Conservation (phyloP, 2,888 invertebrate species). For the Chymomyza amoena region DNA sequence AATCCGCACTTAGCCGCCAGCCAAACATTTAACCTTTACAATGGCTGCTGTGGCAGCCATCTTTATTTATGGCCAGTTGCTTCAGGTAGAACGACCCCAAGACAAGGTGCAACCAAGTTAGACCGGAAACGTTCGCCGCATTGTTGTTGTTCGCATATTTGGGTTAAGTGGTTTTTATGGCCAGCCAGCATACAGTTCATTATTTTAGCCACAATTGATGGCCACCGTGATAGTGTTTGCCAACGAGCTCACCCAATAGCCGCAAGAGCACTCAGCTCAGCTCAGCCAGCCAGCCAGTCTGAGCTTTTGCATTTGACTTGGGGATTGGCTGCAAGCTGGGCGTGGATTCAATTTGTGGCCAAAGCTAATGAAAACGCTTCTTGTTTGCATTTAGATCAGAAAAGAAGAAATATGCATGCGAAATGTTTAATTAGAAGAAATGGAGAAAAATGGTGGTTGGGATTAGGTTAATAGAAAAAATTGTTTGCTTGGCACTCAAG, state of each 20-base stretch:
- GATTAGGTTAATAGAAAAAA: not conserved
- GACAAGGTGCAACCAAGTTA: not conserved
- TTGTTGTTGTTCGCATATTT: slow-evolving; percentile 40
- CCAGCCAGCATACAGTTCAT: slow-evolving; percentile 46
- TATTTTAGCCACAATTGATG: slow-evolving; percentile 55
- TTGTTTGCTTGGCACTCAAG: not conserved
- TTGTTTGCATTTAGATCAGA: not conserved
- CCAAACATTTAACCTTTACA: slow-evolving; percentile 66
- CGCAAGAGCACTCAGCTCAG: not conserved
- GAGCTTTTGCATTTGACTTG: not conserved
- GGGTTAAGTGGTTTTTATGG: slow-evolving; percentile 67
- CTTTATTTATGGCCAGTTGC: slow-evolving; percentile 50
- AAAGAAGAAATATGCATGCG: not conserved
- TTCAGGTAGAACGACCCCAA: not conserved
- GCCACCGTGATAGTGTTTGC: slow-evolving; percentile 18
- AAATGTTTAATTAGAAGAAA: not conserved
- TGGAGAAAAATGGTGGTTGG: not conserved
- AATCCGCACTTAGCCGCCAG: slow-evolving; percentile 63
- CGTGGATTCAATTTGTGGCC: too few species aligned
- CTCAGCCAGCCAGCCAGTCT: not conserved
- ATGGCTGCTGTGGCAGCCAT: slow-evolving; percentile 47
- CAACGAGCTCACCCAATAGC: slow-evolving; percentile 6
- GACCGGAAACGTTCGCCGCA: not conserved
- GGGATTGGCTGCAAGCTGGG: not conserved
- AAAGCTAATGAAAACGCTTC: not conserved